phyloP scores from a whole-genome alignment of 2,888 invertebrate species.

The Stratiomys singularior region DNA sequence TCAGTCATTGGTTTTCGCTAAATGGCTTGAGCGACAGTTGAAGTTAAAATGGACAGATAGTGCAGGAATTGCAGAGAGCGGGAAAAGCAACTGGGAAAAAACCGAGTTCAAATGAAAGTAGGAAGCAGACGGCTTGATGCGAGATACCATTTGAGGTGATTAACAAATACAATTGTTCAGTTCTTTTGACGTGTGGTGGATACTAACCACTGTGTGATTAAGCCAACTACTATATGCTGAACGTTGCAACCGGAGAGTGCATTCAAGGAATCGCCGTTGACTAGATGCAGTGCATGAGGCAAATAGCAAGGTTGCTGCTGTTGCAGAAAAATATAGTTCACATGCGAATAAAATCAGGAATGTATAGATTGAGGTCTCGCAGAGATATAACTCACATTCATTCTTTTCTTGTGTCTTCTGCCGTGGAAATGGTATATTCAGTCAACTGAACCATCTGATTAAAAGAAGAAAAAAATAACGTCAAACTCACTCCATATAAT shows the following conservation, averaged over 20 bases:
- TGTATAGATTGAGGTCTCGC: not conserved
- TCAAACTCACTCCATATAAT: constrained; percentile 6
- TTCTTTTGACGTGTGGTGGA: constrained; percentile 27
- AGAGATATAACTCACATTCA: constrained; percentile 29
- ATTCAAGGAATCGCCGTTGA: not conserved
- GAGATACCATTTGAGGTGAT: constrained; percentile 44
- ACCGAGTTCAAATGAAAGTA: constrained; percentile 29
- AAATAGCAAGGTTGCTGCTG: not conserved
- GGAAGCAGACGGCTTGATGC: constrained; percentile 30
- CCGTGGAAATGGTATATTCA: not conserved
- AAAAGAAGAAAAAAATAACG: not conserved
- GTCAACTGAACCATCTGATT: not conserved
- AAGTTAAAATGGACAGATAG: not conserved
- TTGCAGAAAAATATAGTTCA: not conserved
- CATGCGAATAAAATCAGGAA: not conserved
- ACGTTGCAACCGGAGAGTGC: not conserved
- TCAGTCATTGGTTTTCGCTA: not conserved
- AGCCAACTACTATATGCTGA: not conserved
- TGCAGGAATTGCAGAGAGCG: not conserved
- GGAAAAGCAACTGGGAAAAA: not conserved
- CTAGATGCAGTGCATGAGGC: not conserved
- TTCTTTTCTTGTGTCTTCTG: no score
- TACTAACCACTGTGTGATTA: not conserved
- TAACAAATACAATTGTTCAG: constrained; percentile 42
- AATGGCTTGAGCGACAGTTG: not conserved